Conservation (phyloP, 1,140 invertebrate genomes). For the Vollenhovia emeryi region DNA sequence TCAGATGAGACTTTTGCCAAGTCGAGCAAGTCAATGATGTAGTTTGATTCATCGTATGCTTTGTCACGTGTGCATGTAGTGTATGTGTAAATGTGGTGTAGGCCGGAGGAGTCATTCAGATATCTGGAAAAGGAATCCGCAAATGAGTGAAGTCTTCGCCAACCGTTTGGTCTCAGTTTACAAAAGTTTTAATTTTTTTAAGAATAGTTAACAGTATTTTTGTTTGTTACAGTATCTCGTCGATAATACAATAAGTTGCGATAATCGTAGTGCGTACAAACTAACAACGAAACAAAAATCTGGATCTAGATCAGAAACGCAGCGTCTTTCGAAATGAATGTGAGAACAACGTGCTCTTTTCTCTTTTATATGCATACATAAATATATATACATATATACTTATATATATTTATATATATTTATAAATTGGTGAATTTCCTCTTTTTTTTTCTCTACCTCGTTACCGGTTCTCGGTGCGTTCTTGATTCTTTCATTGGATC, state of each 20-base stretch:
- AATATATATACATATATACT: constrained; percentile 22
- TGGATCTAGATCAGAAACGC: constrained; percentile 68
- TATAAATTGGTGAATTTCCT: constrained; percentile 54
- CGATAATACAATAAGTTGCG: constrained; percentile 83
- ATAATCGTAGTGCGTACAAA: constrained; percentile 82
- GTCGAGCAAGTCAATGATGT: not conserved
- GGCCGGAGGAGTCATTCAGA: not conserved
- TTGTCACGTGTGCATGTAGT: not conserved
- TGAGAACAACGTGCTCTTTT: constrained; percentile 64
- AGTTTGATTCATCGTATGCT: not conserved
- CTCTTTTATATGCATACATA: not conserved
- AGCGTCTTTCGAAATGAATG: constrained; percentile 72
- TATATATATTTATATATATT: constrained; percentile 5
- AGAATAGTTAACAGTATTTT: constrained; percentile 84
- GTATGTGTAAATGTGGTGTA: not conserved
- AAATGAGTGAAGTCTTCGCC: constrained; percentile 40
- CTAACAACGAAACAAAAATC: constrained; percentile 81
- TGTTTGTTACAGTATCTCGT: constrained; percentile 83
- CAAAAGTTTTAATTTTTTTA: constrained; percentile 85
- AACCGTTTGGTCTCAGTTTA: constrained; percentile 76
- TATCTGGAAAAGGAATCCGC: constrained; percentile 15
- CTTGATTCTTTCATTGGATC: constrained; percentile 54
- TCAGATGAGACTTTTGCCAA: not conserved
- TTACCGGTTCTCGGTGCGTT: constrained; percentile 38
- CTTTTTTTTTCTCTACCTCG: constrained; percentile 48